Percentiles rank a stretch among this genome's conserved stretches.
Evolutionary conservation across 53 echinoderm and acorn worm species (phyloP).

Genomic region (Zoroaster sp.): DNA sequence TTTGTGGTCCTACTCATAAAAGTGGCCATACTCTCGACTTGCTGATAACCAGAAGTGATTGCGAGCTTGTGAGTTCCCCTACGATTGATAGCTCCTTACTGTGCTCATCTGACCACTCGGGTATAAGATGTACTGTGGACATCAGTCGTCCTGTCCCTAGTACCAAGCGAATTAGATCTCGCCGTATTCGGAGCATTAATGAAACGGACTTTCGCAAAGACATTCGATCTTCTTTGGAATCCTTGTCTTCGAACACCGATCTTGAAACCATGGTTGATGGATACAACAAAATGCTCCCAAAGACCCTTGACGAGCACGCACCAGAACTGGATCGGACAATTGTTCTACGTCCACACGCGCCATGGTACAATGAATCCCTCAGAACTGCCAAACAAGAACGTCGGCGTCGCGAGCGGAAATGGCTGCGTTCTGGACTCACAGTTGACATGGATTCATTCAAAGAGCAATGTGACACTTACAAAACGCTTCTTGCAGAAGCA

Average conservation of each 20-base stretch:
- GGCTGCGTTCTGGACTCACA: not conserved
- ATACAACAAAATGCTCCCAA: not conserved
- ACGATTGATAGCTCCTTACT: too few relatives aligned
- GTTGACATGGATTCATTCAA: not conserved
- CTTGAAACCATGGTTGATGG: not conserved
- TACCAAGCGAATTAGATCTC: not conserved
- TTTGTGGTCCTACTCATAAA: not conserved
- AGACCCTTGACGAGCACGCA: not conserved
- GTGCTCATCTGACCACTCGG: slow-evolving; percentile 2
- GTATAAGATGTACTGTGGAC: not conserved
- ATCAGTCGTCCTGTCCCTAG: not conserved
- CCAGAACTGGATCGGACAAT: not conserved
- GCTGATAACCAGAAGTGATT: not conserved
- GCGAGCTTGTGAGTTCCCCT: not conserved
- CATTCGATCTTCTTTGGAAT: not conserved
- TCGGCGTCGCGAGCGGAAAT: not conserved
- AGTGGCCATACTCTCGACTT: slow-evolving; percentile 22
- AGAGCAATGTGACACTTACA: not conserved
- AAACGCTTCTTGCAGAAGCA: too few relatives aligned
- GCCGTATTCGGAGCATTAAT: not conserved
- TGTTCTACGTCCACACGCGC: not conserved
- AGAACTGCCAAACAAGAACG: not conserved
- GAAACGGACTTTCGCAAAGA: not conserved
- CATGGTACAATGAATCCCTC: not conserved
- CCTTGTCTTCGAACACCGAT: not conserved